Conservation (phyloP, 2,113 vertebrate genomes). For the Oreotrochilus melanogaster region DNA sequence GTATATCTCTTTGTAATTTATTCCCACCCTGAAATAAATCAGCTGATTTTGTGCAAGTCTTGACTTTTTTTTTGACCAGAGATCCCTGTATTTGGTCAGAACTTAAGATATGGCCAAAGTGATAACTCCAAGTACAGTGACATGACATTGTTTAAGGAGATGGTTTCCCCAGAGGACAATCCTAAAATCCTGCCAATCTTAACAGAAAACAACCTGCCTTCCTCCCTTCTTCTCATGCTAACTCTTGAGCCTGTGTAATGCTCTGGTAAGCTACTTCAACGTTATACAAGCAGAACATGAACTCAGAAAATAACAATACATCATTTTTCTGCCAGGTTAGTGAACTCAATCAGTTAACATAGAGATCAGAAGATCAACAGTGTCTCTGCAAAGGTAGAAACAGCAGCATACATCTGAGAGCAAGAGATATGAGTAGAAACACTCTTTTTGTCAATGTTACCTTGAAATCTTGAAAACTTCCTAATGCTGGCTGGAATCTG, state of each 20-base stretch:
- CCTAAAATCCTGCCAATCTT: neutral
- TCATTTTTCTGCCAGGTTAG: slow-evolving; percentile 19
- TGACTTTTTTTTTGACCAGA: neutral
- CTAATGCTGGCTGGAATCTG: neutral
- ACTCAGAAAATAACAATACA: neutral
- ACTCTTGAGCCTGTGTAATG: neutral
- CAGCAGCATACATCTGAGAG: neutral
- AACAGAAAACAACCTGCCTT: neutral
- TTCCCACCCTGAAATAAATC: neutral
- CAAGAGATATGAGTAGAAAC: neutral
- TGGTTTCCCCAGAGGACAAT: neutral
- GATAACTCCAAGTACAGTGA: neutral
- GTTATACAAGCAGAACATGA: neutral
- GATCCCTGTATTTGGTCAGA: neutral
- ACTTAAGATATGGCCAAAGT: neutral
- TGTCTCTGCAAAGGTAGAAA: neutral
- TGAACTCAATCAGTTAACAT: neutral
- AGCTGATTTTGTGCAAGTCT: neutral
- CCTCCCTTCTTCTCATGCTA: neutral
- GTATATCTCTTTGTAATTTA: neutral
- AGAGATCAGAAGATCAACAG: neutral
- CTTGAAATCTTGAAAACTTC: neutral
- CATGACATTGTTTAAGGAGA: neutral
- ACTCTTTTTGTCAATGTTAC: neutral
- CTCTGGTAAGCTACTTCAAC: neutral